Evolutionary conservation across 2,888 invertebrate genomes (phyloP), one percentile per base, ranked within the genome.

Genomic region (Pardosa pseudoannulata): DNA sequence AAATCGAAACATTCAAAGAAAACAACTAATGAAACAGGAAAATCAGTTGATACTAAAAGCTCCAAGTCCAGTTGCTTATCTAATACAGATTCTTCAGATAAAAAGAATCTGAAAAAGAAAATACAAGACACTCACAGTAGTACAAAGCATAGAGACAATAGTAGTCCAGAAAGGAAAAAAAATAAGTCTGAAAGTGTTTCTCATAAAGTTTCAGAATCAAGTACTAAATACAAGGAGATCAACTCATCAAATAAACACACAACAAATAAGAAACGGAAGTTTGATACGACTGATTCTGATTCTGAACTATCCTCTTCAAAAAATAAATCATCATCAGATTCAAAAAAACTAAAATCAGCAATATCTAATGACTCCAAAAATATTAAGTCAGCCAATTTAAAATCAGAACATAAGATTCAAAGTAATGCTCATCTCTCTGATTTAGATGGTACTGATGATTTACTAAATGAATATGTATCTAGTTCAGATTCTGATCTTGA

Each of bases 401-500:
- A n/a, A n/a, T n/a, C n/a, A n/a, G n/a, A n/a, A n/a, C n/a, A n/a
- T n/a, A n/a, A n/a, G n/a, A n/a, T n/a, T n/a, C n/a, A n/a, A 31
- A 16, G 16, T 29, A 7, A 29, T 46, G 41, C 1, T 0, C 13
- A 16, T 65, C 0, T 0, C 1, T 1, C 16, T 16, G 64, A 65
- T 29, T 28, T 11, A 16, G 56, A n/a, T 6, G 19, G 28, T 41
- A 76, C 70, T 46, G 46, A 70, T 23, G 41, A 9, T 16, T 46
- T 62, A 2, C 50, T 81, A 2, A 50, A 23, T 36, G 23, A 74
- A 16, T 64, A 41, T 11, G 29, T 23, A 3, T 79, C 79, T 39
- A 79, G 78, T 64, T 79, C 85, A 13, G 91, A 91, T 19, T 90
- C 94, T 88, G 94, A 95, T 89, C 94, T 96, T 86, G 94, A 95